Evolutionary conservation across 2,888 invertebrate species (phyloP).

Genomic region (Aphodius granarius): DNA sequence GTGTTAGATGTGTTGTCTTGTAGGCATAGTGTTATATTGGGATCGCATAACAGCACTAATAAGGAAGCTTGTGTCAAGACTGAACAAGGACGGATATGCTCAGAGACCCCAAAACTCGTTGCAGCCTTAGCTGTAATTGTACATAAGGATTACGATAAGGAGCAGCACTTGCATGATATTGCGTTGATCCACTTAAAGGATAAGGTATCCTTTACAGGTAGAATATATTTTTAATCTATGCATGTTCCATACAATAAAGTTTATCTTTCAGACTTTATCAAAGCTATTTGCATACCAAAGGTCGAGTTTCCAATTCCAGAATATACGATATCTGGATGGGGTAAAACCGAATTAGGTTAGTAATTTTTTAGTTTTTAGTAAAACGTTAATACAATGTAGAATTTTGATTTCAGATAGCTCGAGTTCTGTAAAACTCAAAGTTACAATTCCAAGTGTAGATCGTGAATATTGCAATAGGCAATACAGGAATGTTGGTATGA

Average conservation of each 20-base stretch:
- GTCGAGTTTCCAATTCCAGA: conserved; percentile 24
- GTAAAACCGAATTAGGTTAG: conserved; percentile 51
- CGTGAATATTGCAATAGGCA: conserved; percentile 58
- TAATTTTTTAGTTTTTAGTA: conserved; percentile 26
- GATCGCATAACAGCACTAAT: conserved; percentile 56
- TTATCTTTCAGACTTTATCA: conserved; percentile 44
- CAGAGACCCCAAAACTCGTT: conserved; percentile 50
- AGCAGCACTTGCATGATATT: conserved; percentile 53
- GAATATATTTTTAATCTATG: conserved; percentile 10
- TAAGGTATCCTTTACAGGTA: conserved; percentile 53
- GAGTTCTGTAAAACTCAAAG: conserved; percentile 62
- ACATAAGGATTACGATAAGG: conserved; percentile 51
- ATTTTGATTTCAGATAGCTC: conserved; percentile 38
- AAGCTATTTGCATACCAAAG: conserved; percentile 46
- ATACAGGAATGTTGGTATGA: conserved; percentile 56
- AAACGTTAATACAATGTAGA: background rate
- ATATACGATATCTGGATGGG: conserved; percentile 58
- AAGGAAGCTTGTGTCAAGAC: conserved; percentile 54
- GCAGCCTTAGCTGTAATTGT: conserved; percentile 51
- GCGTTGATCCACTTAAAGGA: conserved; percentile 54
- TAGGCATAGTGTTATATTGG: conserved; percentile 49
- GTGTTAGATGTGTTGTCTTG: conserved; percentile 25
- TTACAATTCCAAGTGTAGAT: conserved; percentile 61
- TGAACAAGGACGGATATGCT: conserved; percentile 49
- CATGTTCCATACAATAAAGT: background rate